A percentile compares a stretch with the other conserved stretches of the same genome.
These are phyloP conservation scores for Macrochelys suwanniensis DNA, from an alignment of 2,797 vertebrate genomes.

Conservation along the genomic window DNA sequence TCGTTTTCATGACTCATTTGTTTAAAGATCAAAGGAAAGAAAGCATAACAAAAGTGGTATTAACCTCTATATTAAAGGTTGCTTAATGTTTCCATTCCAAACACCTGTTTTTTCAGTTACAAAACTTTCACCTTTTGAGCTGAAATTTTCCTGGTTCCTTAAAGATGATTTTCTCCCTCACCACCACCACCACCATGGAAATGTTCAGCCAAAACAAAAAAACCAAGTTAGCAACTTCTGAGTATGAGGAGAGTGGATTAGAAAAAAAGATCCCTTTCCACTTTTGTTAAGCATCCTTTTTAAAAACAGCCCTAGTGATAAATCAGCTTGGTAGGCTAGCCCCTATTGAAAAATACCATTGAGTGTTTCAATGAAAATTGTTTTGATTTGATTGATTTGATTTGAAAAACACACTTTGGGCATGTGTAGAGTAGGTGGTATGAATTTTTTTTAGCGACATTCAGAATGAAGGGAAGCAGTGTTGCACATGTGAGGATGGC, in stretches of 20 bases:
- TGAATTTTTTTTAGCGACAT: rapidly evolving
- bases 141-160: background rate
- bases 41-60: background rate
- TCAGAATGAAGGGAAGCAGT: background rate
- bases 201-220: background rate
- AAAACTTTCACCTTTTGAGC: background rate
- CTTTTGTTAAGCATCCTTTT: background rate
- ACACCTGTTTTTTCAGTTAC: background rate
- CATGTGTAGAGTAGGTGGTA: background rate
- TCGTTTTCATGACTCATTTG: conserved; percentile 46
- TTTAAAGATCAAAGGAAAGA: conserved; percentile 57
- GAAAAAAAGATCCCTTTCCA: rapidly evolving
- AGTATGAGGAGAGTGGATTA: background rate
- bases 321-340: background rate
- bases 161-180: background rate
- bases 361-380: background rate
- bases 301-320: background rate
- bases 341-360: background rate
- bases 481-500: background rate
- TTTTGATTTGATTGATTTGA: background rate
- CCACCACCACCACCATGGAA: background rate
- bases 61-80: background rate
- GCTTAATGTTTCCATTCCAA: conserved; percentile 16
- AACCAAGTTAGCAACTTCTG: background rate
- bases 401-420: background rate